Evolutionary conservation across 1,140 invertebrate genomes (phyloP).

Genomic region (Ceratosolen fusciceps): DNA sequence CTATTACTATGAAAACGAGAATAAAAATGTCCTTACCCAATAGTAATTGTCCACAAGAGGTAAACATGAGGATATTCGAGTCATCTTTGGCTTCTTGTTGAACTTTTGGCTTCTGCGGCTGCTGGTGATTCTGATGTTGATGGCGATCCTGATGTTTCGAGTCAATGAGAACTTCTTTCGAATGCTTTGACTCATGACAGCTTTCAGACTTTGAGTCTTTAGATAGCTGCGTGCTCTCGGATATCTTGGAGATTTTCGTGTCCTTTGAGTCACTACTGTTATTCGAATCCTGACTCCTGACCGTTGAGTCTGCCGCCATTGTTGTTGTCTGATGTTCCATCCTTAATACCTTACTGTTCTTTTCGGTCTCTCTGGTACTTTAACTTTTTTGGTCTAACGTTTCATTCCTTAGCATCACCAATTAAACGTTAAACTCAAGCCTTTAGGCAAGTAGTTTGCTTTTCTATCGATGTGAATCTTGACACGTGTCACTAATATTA

Average conservation of each 20-base stretch:
- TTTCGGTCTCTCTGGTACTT: not conserved
- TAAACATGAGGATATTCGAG: conserved; percentile 65
- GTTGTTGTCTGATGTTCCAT: conserved; percentile 54
- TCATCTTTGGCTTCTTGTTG: conserved; percentile 57
- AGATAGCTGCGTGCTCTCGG: conserved; percentile 56
- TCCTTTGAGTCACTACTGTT: conserved; percentile 62
- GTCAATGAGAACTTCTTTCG: conserved; percentile 64
- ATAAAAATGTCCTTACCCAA: conserved; percentile 57
- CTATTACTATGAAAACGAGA: too few species aligned
- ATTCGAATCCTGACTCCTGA: conserved; percentile 66
- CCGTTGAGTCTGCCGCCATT: conserved; percentile 64
- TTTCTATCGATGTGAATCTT: too few species aligned
- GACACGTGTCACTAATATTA: too few species aligned
- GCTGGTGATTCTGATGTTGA: conserved; percentile 48
- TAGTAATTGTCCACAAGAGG: conserved; percentile 66
- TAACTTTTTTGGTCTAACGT: not conserved
- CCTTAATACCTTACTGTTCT: not conserved
- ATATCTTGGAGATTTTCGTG: conserved; percentile 56
- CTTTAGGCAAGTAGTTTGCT: not conserved
- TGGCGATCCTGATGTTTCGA: conserved; percentile 49
- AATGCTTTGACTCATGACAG: conserved; percentile 63
- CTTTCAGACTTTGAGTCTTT: conserved; percentile 60
- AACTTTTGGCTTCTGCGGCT: conserved; percentile 28
- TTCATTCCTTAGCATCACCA: not conserved
- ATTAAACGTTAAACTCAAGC: not conserved